phyloP scores from a whole-genome alignment of 2,888 invertebrate genomes.

The Scelioninae gen. 2 region DNA sequence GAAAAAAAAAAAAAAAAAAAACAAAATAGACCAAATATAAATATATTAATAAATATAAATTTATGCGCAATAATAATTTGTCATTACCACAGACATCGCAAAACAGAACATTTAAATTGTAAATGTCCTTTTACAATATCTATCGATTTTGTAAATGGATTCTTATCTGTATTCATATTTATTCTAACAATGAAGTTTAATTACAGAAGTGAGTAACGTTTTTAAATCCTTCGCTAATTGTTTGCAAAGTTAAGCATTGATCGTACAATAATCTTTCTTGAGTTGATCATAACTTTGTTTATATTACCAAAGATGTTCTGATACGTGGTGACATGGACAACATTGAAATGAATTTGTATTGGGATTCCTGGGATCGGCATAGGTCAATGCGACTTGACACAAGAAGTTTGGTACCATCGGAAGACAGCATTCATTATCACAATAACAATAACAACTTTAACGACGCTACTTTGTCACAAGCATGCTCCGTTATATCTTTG shows the following conservation, averaged over 20 bases:
- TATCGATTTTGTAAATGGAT: constrained; percentile 7
- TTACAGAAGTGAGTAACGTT: constrained; percentile 6
- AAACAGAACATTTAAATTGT: constrained; percentile 35
- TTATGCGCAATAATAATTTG: background rate
- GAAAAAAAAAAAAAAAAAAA: no score
- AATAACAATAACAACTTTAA: constrained; percentile 74
- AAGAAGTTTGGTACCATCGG: constrained; percentile 79
- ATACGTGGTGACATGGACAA: constrained; percentile 78
- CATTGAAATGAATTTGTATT: constrained; percentile 85
- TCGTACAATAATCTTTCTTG: background rate
- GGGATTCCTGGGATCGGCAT: constrained; percentile 95
- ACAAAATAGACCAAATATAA: background rate
- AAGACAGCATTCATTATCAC: constrained; percentile 76
- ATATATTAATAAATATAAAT: no score
- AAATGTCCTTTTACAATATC: constrained; percentile 27
- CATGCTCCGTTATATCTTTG: constrained; percentile 77
- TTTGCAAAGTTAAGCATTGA: background rate
- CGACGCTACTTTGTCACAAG: constrained; percentile 71
- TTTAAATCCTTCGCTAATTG: background rate
- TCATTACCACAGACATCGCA: background rate
- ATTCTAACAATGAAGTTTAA: constrained; percentile 7
- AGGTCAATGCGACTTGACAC: constrained; percentile 76
- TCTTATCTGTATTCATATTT: constrained; percentile 20
- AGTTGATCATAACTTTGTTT: background rate
- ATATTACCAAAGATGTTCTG: constrained; percentile 77